phyloP scores from a whole-genome alignment of 2,113 vertebrate species.

The Vulpes ferrilata region DNA sequence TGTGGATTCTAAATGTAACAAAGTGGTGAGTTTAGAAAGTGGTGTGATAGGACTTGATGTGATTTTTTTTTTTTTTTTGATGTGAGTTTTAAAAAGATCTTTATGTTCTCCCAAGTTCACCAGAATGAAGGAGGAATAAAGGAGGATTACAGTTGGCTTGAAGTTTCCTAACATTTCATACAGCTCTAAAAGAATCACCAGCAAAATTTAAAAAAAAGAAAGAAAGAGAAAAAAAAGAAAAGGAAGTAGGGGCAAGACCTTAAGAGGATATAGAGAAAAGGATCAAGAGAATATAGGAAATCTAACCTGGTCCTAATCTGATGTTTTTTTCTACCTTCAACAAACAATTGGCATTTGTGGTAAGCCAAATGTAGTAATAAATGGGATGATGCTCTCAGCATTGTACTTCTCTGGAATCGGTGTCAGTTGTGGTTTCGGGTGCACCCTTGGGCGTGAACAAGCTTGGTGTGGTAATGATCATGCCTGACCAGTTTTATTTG shows the following conservation, averaged over 20 bases:
- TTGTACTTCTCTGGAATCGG: not conserved
- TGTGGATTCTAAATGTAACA: not conserved
- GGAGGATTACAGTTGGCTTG: not conserved
- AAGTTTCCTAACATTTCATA: not conserved
- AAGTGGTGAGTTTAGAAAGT: not conserved
- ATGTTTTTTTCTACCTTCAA: not conserved
- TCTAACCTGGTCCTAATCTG: not conserved
- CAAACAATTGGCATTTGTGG: not conserved
- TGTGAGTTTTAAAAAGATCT: not conserved
- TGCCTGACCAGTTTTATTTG: not conserved
- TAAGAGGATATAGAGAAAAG: not conserved
- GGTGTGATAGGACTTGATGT: not conserved
- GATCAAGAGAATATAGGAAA: not conserved
- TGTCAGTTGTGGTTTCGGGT: not conserved
- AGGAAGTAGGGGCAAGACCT: not conserved
- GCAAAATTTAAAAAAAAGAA: not conserved
- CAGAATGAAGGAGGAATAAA: not conserved
- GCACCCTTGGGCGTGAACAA: accelerated
- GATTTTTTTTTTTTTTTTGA: not conserved
- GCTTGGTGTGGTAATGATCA: not conserved
- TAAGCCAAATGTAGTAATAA: too few relatives aligned
- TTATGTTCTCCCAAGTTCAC: not conserved
- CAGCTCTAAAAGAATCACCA: not conserved
- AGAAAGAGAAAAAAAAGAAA: not conserved
- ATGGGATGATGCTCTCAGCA: accelerated